phyloP scores from a whole-genome alignment of 2,888 invertebrate genomes.

The Gari tellinella region DNA sequence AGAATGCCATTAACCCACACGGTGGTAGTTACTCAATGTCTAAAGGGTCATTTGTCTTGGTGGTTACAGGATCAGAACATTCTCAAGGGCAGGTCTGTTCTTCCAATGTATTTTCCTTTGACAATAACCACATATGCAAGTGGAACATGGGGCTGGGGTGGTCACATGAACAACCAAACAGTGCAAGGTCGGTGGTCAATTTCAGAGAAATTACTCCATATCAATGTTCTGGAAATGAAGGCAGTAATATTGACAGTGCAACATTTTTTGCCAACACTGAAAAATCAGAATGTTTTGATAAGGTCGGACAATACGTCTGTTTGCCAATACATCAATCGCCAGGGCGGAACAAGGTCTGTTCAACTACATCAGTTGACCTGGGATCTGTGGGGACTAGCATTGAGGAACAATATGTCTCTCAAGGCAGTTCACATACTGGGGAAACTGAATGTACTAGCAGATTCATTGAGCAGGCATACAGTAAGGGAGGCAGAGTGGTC shows the following conservation, averaged over 20 bases:
- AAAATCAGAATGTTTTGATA: conserved; percentile 25
- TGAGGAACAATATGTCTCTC: no score
- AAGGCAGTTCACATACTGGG: no score
- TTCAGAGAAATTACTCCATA: conserved; percentile 23
- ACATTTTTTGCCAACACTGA: conserved; percentile 17
- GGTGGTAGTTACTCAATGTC: conserved; percentile 7
- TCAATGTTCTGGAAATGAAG: conserved; percentile 37
- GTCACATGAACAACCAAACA: conserved; percentile 32
- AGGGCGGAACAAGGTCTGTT: not conserved
- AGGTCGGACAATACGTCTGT: conserved; percentile 1
- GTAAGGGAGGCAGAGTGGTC: no score
- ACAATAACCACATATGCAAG: conserved; percentile 31
- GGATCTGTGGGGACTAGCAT: no score
- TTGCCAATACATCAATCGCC: no score
- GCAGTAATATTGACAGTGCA: conserved; percentile 17
- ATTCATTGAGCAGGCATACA: no score
- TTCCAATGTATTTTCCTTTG: not conserved
- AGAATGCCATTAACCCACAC: not conserved
- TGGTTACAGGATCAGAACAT: conserved; percentile 29
- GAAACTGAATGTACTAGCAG: no score
- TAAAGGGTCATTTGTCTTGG: conserved; percentile 2
- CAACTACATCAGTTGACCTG: no score
- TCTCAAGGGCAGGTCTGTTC: conserved; percentile 15
- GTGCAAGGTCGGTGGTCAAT: conserved; percentile 32
- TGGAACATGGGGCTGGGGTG: conserved; percentile 36